Base-by-base conservation (phyloP, 1,140 invertebrate genomes). In the Panulirus ornatus region DNA sequence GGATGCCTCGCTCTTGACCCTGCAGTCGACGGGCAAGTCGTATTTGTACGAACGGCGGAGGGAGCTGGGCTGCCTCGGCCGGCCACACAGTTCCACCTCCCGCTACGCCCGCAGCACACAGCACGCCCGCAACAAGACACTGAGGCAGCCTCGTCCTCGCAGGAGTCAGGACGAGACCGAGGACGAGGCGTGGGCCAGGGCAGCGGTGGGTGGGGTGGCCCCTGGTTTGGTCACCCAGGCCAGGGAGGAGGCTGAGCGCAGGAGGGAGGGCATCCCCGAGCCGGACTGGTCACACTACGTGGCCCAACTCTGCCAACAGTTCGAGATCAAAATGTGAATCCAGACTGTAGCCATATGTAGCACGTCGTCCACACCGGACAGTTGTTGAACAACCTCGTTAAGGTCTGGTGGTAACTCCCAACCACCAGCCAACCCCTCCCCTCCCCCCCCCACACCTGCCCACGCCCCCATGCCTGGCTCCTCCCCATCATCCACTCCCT, bases 311-410 rank as follows among this genome's bases (percentile, higher is more conserved):
- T 89, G 87, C 40, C 87, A 89, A 30, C 78, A 89, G 30, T 83
- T 89, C 34, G 63, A 89, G 22, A 58, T 89, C 22, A 89, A 89
- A 42, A 83, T 89, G 71, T 89, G 79, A 82, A 76, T 79, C 85
- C 66, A 79, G 78, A 19, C 27, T 66, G n/a, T n/a, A n/a, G n/a
- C n/a, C n/a, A n/a, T 27, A 66, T 8, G n/a, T 66, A 11, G n/a
- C 27, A 66, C 27, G 22, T 66, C 30, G 58, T 30, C 58, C n/a
- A 8, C 30, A 30, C 6, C 30, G 44, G 54, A 58, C 14, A 22
- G 14, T 58, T 58, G 54, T 58, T 58, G 19, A 58, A 22, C 19
- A 58, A 58, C 54, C 54, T 19, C 54, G 19, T 3, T 5, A 3
- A 16, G 16, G 16, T 5, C 3, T 22, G 16, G 0, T 58, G 54